Conservation (phyloP, 1,140 invertebrate genomes). For the Euura saliciscinereae region DNA sequence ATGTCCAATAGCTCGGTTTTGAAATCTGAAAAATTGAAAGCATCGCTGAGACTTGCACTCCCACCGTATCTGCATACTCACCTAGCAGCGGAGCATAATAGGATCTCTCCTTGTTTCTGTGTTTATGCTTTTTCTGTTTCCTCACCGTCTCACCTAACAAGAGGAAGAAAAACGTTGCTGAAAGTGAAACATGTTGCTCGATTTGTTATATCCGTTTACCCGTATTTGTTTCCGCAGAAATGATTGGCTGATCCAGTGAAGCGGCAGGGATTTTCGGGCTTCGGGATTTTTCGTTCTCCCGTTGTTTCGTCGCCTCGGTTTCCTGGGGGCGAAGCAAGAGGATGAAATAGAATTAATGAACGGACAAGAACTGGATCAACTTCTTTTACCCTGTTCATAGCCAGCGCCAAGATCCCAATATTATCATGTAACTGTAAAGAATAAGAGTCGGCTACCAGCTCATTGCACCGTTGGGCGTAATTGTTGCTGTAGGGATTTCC, state of each 20-base stretch:
- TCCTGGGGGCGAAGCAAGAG: too few species aligned
- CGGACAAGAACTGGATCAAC: neutral
- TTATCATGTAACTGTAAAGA: neutral
- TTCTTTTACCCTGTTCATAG: neutral
- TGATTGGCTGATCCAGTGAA: neutral
- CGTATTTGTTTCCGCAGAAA: neutral
- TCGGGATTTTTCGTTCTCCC: neutral
- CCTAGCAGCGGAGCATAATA: neutral
- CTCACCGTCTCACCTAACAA: neutral
- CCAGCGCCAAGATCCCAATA: neutral
- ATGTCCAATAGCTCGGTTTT: neutral
- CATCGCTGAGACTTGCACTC: neutral
- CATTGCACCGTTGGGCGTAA: neutral
- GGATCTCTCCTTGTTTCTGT: neutral
- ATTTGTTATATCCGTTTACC: neutral
- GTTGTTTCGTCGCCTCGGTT: neutral
- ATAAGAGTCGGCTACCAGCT: neutral
- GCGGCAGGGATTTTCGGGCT: neutral
- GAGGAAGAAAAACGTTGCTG: neutral
- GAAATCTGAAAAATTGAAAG: constrained; percentile 2
- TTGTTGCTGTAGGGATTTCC: neutral
- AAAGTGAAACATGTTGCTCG: neutral
- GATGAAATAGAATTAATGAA: too few species aligned
- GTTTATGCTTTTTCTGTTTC: neutral
- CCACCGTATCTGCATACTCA: too few species aligned